Evolutionary conservation across 1,140 invertebrate genomes (phyloP).

Genomic region (Drosophila orosa): DNA sequence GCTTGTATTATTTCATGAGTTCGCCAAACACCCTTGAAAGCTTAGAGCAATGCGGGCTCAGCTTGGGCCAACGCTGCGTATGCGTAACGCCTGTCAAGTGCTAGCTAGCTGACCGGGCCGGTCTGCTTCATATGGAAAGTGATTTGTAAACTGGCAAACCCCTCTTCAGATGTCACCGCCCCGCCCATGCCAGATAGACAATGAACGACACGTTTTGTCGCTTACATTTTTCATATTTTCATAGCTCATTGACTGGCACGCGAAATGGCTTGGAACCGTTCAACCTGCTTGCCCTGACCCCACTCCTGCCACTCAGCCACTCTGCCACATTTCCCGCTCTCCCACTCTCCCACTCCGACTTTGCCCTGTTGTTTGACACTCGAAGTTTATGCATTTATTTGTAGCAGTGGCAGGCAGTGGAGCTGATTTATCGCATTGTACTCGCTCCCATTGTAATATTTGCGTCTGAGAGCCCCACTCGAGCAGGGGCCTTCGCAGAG

Average conservation of each 20-base stretch:
- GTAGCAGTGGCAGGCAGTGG: conserved; percentile 55
- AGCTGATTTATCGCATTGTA: conserved; percentile 76
- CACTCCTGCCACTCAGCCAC: not conserved
- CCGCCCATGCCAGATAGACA: conserved; percentile 17
- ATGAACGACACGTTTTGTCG: conserved; percentile 41
- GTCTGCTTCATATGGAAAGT: conserved; percentile 16
- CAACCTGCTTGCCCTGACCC: conserved; percentile 32
- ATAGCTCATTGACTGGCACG: conserved; percentile 69
- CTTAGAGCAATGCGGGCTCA: conserved; percentile 5
- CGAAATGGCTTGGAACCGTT: conserved; percentile 67
- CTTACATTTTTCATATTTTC: conserved; percentile 70
- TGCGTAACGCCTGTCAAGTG: conserved; percentile 51
- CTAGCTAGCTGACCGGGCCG: conserved; percentile 3
- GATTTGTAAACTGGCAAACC: conserved; percentile 43
- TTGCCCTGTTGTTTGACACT: conserved; percentile 59
- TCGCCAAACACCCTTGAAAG: conserved; percentile 17
- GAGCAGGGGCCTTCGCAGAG: conserved; percentile 9
- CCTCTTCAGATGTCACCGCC: conserved; percentile 19
- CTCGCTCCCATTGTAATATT: conserved; percentile 66
- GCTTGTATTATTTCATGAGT: conserved; percentile 71
- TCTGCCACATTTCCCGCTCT: not conserved
- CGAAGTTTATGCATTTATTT: conserved; percentile 80
- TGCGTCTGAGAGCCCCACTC: conserved; percentile 55
- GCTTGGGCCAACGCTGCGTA: conserved; percentile 51
- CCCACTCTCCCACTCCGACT: conserved; percentile 5